Conservation (phyloP, 2,113 vertebrate species). For the Picathartes gymnocephalus region DNA sequence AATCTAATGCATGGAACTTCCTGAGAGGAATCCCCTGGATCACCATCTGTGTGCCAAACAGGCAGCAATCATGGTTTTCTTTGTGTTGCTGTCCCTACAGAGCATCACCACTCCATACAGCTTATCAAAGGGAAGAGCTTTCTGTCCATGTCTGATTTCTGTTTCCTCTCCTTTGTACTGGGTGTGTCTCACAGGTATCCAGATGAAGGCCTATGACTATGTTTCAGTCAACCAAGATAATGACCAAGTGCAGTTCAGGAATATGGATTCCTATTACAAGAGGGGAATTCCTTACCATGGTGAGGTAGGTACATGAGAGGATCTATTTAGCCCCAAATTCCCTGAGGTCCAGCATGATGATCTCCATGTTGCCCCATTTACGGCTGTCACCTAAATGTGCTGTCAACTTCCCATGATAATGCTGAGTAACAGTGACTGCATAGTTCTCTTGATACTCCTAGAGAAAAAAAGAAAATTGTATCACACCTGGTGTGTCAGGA, state of each 20-base stretch:
- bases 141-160: neutral
- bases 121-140: neutral
- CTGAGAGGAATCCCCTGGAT: neutral
- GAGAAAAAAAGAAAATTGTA: neutral
- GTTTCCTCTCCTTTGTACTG: neutral
- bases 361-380: neutral
- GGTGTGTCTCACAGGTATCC: conserved; percentile 52
- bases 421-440: neutral
- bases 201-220: conserved; percentile 39
- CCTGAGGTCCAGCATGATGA: neutral
- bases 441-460: neutral
- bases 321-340: neutral
- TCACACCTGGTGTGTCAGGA: neutral
- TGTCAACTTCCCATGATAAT: neutral
- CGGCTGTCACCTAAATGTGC: neutral
- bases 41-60: neutral
- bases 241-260: conserved; percentile 40
- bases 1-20: neutral
- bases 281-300: conserved; percentile 68
- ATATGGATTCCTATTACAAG: conserved; percentile 62
- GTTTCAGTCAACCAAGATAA: conserved; percentile 27
- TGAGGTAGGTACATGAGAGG: conserved; percentile 40
- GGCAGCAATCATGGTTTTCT: neutral
- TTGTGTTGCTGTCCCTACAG: neutral
- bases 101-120: neutral